phyloP scores from a whole-genome alignment of 2,888 invertebrate genomes.

The Timema cristinae region DNA sequence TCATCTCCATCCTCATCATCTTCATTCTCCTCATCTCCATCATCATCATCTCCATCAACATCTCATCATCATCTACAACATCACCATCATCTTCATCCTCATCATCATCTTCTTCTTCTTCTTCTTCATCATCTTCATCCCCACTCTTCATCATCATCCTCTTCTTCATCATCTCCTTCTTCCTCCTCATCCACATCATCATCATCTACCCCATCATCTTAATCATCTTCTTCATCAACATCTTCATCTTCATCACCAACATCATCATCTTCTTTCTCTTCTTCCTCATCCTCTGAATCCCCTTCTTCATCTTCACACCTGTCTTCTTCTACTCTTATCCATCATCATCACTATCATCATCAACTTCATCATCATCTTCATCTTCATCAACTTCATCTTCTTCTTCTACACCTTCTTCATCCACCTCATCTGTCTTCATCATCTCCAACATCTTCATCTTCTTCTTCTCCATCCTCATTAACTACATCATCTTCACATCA shows the following conservation, averaged over 20 bases:
- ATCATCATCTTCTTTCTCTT: constrained; percentile 18
- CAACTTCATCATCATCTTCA: constrained; percentile 11
- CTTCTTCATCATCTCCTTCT: constrained; percentile 18
- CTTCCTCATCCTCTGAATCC: constrained; percentile 15
- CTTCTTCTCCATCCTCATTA: not conserved
- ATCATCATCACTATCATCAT: constrained; percentile 19
- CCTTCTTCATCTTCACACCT: constrained; percentile 5
- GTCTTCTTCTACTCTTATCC: not conserved
- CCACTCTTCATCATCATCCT: constrained; percentile 16
- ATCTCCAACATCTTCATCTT: constrained; percentile 15
- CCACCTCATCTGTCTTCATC: constrained; percentile 15
- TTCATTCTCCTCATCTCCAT: constrained; percentile 9
- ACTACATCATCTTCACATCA: constrained; percentile 13
- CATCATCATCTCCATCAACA: constrained; percentile 13
- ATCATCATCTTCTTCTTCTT: constrained; percentile 11
- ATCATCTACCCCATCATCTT: constrained; percentile 17
- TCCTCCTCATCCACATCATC: constrained; percentile 18
- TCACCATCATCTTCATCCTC: constrained; percentile 12
- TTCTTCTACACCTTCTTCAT: constrained; percentile 15
- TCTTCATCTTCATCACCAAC: constrained; percentile 1
- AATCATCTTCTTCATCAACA: constrained; percentile 19
- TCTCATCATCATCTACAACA: constrained; percentile 10
- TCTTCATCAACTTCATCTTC: constrained; percentile 17
- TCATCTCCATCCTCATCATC: constrained; percentile 10
- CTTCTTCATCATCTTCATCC: not conserved